Base-by-base conservation (phyloP, 2,113 vertebrate genomes). In the Microcebus griseorufus region DNA sequence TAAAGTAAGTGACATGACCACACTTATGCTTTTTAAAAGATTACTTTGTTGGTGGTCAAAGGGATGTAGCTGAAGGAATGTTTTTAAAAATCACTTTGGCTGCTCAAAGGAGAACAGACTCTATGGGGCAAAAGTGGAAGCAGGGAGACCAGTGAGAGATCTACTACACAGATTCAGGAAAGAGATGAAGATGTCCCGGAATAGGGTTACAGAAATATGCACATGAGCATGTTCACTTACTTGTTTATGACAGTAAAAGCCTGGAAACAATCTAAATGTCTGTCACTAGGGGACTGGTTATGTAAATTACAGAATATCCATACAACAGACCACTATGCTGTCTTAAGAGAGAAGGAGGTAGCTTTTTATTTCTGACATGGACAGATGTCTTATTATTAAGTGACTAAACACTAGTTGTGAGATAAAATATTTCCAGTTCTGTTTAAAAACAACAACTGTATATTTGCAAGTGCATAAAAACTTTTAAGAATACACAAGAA, bases 331-430 rank as follows among this genome's bases (percentile, higher is more conserved):
- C 45, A 34, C 22, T 32, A 45, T 4, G 20, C 22, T 51, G 13
- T 37, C 62, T 79, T 82, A 81, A 82, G 25, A 23, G 39, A 48
- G 17, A 78, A 90, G 45, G 51, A 42, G 14, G 27, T 27, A 93
- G 76, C 22, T 88, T 96, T 86, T 86, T 75, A 90, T 90, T 95
- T 93, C 79, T 85, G 34, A 82, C 32, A 82, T 32, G 1, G 42
- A 85, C 23, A 95, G 88, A 73, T 69, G 60, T 45, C 37, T 93
- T 70, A 88, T 34, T 58, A 93, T 51, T 67, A 95, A 87, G 64
- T 34, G 55, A 79, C 75, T 79, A 94, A 93, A 93, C 37, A 12
- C 48, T 67, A 96, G 51, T 20, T 3, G 29, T 76, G 58, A 97
- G 37, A 88, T 17, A 82, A 89, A 90, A 95, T 55, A 42, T 67